Evolutionary conservation across 1,140 invertebrate species (phyloP), one percentile per base, ranked within the genome.

Genomic region (Cepaea nemoralis): DNA sequence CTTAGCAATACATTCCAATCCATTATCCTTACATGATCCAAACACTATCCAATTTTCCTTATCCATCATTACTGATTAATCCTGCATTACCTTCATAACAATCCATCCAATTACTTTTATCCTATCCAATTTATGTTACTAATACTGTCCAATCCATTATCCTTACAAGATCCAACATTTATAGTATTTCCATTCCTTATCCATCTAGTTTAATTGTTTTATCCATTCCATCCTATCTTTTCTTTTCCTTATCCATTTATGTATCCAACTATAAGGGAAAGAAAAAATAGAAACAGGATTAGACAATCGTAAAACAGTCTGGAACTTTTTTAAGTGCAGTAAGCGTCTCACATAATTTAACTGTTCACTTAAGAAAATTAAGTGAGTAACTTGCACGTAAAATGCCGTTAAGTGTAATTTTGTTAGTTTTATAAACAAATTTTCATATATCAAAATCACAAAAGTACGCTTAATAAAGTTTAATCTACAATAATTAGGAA

Each of bases 191-290:
- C 50, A 55, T 55, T 55, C 50, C 50, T 55, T 55, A 55, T 55
- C 50, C 50, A 55, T 55, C 22, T 55, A 55, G 19, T 45, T 55
- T 27, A 63, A 31, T 63, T 31, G 59, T 63, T 31, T 31, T 31
- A 63, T 63, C 69, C 40, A 40, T 24, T 42, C 69, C 69, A 70
- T 70, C 69, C 33, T 40, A 40, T 40, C 69, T 40, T 70, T 40
- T 35, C 37, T n/a, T 42, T 70, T 40, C 69, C 37, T 70, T 39
- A 37, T 70, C 69, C 69, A 70, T 31, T 39, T 70, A 70, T 70
- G 69, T 42, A 70, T 70, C 35, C 40, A 70, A 70, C 69, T 70
- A 70, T 40, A 40, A 70, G 35, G 69, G 40, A 70, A 70, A 70
- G 37, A 70, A 70, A 40, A 70, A 70, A 70, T 27, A 5, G 69